Conservation (phyloP, 2,888 invertebrate species). For the Myathropa florea region DNA sequence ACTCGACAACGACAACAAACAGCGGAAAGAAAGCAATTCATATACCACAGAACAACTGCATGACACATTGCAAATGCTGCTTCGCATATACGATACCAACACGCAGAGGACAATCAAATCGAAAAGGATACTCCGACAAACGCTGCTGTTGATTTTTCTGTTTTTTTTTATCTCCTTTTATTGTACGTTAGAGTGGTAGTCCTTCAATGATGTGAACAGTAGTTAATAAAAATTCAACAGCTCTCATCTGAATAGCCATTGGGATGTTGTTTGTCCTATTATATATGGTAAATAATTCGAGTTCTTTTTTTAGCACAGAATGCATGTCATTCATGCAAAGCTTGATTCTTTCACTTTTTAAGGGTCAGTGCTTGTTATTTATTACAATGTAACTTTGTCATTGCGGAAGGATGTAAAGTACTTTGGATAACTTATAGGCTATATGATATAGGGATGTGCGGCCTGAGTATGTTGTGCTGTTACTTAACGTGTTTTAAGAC, state of each 20-base stretch:
- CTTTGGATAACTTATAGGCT: conserved; percentile 23
- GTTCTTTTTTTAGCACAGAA: conserved; percentile 28
- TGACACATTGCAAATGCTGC: conserved; percentile 52
- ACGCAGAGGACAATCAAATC: conserved; percentile 45
- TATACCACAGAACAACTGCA: conserved; percentile 55
- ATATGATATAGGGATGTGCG: conserved; percentile 10
- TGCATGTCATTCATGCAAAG: conserved; percentile 31
- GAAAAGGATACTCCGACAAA: conserved; percentile 63
- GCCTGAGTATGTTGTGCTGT: conserved; percentile 5
- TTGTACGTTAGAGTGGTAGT: conserved; percentile 52
- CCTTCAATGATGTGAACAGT: conserved; percentile 68
- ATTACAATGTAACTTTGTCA: conserved; percentile 38
- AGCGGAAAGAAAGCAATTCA: conserved; percentile 68
- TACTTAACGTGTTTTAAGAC: background rate
- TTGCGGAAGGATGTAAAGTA: conserved; percentile 49
- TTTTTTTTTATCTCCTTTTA: conserved; percentile 43
- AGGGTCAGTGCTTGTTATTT: conserved; percentile 53
- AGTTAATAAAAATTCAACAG: conserved; percentile 71
- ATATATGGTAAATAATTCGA: conserved; percentile 69
- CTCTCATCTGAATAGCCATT: conserved; percentile 70
- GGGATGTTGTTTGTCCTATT: conserved; percentile 65
- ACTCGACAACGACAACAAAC: conserved; percentile 67
- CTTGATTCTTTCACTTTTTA: conserved; percentile 48
- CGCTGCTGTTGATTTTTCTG: conserved; percentile 43
- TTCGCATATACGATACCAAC: conserved; percentile 51